These are phyloP conservation scores for Pimpla rufipes DNA, from an alignment of 2,888 invertebrate species.

Conservation along the genomic window DNA sequence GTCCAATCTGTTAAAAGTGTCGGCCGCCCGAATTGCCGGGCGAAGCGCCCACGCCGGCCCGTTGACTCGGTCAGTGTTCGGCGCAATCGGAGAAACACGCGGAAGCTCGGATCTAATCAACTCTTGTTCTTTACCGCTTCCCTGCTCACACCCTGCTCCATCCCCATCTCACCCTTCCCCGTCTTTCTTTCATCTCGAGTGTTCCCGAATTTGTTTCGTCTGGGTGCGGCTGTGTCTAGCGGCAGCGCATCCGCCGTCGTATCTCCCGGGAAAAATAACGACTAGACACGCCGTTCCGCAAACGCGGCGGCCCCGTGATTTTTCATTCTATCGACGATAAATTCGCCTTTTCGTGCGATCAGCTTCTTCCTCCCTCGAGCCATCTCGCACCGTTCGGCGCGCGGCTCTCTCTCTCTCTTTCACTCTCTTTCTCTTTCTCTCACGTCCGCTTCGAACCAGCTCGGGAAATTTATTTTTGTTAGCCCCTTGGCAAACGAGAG, in stretches of 20 bases:
- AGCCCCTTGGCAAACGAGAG: conserved; percentile 57
- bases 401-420: not conserved
- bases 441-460: conserved; percentile 3
- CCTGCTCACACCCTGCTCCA: not conserved
- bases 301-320: conserved; percentile 8
- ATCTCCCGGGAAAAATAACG: conserved; percentile 36
- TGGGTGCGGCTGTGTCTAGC: not conserved
- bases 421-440: not conserved
- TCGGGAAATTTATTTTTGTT: conserved; percentile 60
- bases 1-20: conserved; percentile 27
- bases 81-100: conserved; percentile 29
- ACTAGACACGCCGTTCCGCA: conserved; percentile 10
- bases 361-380: conserved; percentile 27
- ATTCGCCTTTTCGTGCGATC: conserved; percentile 30
- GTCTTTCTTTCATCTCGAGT: conserved; percentile 8
- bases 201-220: conserved; percentile 15
- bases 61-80: conserved; percentile 35
- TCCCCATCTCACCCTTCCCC: conserved; percentile 13
- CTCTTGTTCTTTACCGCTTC: conserved; percentile 43
- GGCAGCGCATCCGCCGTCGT: not conserved
- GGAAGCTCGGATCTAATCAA: conserved; percentile 50
- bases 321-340: conserved; percentile 55
- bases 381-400: conserved; percentile 1
- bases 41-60: conserved; percentile 4
- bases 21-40: conserved; percentile 2